A percentile compares a stretch with the other conserved stretches of the same genome.
These are phyloP conservation scores for Leptopilina myrica DNA, from an alignment of 2,888 invertebrate species.

Conservation along the genomic window DNA sequence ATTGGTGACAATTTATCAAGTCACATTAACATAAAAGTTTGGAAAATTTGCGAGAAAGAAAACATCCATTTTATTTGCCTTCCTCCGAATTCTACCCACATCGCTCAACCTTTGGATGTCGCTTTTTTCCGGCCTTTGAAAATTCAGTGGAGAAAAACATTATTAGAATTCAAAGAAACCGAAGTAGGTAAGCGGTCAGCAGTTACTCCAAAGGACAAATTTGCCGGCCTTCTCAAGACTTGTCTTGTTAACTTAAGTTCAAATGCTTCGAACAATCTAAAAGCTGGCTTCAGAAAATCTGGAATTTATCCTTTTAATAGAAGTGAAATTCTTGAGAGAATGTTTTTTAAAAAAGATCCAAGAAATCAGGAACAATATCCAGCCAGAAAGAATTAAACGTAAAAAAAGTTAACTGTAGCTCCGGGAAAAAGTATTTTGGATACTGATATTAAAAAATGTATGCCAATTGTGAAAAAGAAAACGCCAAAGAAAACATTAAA, in stretches of 20 bases:
- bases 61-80: conserved; percentile 5
- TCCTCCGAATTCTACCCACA: conserved; percentile 1
- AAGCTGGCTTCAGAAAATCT: conserved; percentile 1
- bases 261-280: neutral
- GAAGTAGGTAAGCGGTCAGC: neutral
- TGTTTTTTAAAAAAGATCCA: conserved; percentile 1
- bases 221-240: neutral
- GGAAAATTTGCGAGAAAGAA: too few species aligned
- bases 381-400: too few species aligned
- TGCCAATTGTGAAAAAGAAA: too few species aligned
- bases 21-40: too few species aligned
- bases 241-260: neutral
- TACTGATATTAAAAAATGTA: too few species aligned
- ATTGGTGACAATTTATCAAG: too few species aligned
- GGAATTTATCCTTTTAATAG: conserved; percentile 4
- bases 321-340: neutral
- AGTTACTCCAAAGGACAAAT: conserved; percentile 10
- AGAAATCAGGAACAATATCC: too few species aligned
- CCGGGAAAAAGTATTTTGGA: too few species aligned
- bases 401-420: too few species aligned
- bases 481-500: too few species aligned
- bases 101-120: conserved; percentile 23
- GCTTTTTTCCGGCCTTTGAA: conserved; percentile 12
- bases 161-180: conserved; percentile 3
- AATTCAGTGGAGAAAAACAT: conserved; percentile 16